A percentile compares a stretch with the other conserved stretches of the same genome.
Conservation (phyloP, 2,888 invertebrate species). For the Papilio elwesi region DNA sequence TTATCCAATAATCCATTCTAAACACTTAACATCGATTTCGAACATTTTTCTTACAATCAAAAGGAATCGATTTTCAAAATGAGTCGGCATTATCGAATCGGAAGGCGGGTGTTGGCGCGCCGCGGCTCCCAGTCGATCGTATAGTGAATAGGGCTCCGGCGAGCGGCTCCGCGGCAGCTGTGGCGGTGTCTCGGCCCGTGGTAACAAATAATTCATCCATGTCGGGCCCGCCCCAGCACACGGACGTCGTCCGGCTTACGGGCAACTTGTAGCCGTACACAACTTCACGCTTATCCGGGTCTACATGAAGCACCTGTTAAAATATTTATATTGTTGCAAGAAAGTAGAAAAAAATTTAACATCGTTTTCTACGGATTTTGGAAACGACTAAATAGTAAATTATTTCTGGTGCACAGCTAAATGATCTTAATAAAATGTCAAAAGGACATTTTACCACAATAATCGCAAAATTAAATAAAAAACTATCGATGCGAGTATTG, state of each 20-base stretch:
- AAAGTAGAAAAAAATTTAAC: too few relatives aligned
- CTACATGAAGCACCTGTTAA: slow-evolving; percentile 82
- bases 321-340: too few relatives aligned
- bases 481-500: too few relatives aligned
- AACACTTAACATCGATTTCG: neutral
- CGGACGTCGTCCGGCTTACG: slow-evolving; percentile 84
- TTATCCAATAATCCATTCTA: neutral
- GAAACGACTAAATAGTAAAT: too few relatives aligned
- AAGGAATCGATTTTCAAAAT: slow-evolving; percentile 3
- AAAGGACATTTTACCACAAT: too few relatives aligned
- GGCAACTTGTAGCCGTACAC: slow-evolving; percentile 81
- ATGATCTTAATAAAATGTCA: too few relatives aligned
- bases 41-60: neutral
- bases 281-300: slow-evolving; percentile 78
- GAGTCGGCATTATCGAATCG: slow-evolving; percentile 63
- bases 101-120: slow-evolving; percentile 56
- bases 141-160: slow-evolving; percentile 72
- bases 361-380: too few relatives aligned
- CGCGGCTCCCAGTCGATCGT: slow-evolving; percentile 62
- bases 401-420: too few relatives aligned
- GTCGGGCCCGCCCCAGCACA: slow-evolving; percentile 87
- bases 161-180: slow-evolving; percentile 55
- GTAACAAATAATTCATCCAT: slow-evolving; percentile 87
- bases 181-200: slow-evolving; percentile 57
- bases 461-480: too few relatives aligned